Evolutionary conservation across 2,113 vertebrate genomes (phyloP), one percentile per base, ranked within the genome.

Genomic region (Cynopterus brachyotis): DNA sequence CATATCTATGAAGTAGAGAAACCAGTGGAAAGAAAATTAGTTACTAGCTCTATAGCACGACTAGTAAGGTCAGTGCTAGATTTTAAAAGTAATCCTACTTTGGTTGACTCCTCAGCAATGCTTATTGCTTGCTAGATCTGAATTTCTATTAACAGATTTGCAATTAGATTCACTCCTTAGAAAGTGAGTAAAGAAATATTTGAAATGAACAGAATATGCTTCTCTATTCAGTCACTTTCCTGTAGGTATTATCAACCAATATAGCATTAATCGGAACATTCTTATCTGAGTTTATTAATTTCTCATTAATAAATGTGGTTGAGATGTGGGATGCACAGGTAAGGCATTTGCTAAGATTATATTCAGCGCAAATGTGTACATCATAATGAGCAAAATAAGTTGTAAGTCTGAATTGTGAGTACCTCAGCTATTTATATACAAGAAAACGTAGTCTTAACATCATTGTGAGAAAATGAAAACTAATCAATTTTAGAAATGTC

Each of bases 311-410:
- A 30, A 87, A 92, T 37, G 22, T 11, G 47, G 2, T 59, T 72
- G 10, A 94, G 13, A 85, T 76, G 10, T 9, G 22, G 42, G 93
- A 85, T 16, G 69, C 12, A 70, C 0, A 57, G n/a, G 53, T 40
- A 90, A 69, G 22, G 35, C n/a, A 70, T 78, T 81, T 78, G 26
- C 12, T 94, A 83, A 90, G 19, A 73, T 37, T 73, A 76, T 57
- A 90, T 50, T 93, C 40, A 87, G 72, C 20, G 79, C 28, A 96
- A 95, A 11, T 79, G 3, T 47, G 12, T 42, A 84, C 59, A 94
- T 30, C 8, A 10, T 70, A 95, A 79, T 13, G 84, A 85, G 35
- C 50, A 89, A 95, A 93, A 70, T 82, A 69, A 96, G 42, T 66
- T 45, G 24, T 70, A 92, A 32, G 13, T 72, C 64, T 88, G 15